Evolutionary conservation across 1,140 invertebrate genomes (phyloP).

Genomic region (Diploscapter pachys): DNA sequence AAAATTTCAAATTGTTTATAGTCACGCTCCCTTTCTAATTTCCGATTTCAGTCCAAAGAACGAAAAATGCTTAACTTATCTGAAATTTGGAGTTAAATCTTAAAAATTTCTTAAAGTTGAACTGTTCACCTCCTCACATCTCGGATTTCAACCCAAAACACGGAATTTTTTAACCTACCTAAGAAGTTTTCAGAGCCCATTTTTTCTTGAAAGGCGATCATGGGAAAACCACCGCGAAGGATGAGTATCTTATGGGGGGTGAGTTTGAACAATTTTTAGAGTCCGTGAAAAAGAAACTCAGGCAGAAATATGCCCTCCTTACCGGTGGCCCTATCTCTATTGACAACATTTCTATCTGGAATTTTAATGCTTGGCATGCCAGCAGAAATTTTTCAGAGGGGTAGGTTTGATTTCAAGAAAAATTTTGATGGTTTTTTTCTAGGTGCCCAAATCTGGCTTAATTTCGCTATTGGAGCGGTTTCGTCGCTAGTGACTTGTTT

Average conservation of each 20-base stretch:
- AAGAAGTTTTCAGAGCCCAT: slow-evolving; percentile 18
- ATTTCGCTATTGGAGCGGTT: slow-evolving; percentile 36
- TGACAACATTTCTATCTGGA: slow-evolving; percentile 55
- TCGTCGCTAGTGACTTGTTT: slow-evolving; percentile 38
- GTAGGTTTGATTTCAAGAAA: background rate
- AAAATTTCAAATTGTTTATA: too few species aligned
- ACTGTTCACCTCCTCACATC: too few species aligned
- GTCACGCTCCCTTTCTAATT: too few species aligned
- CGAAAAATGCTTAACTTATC: too few species aligned
- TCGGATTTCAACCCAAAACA: too few species aligned
- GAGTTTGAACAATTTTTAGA: slow-evolving; percentile 10
- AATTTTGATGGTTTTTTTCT: background rate
- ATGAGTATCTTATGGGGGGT: slow-evolving; percentile 13
- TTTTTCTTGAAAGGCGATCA: slow-evolving; percentile 8
- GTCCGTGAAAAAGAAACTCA: slow-evolving; percentile 30
- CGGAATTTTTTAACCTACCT: too few species aligned
- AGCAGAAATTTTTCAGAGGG: slow-evolving; percentile 53
- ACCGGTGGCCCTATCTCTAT: slow-evolving; percentile 53
- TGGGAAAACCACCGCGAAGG: slow-evolving; percentile 11
- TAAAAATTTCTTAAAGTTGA: too few species aligned
- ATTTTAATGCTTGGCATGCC: slow-evolving; percentile 47
- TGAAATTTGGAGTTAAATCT: too few species aligned
- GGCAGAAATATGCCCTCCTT: slow-evolving; percentile 52
- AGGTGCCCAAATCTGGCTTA: slow-evolving; percentile 44
- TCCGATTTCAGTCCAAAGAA: too few species aligned